A percentile compares a stretch with the other conserved stretches of the same genome.
Conservation (phyloP, 2,888 invertebrate species). For the Nymphalis urticae region DNA sequence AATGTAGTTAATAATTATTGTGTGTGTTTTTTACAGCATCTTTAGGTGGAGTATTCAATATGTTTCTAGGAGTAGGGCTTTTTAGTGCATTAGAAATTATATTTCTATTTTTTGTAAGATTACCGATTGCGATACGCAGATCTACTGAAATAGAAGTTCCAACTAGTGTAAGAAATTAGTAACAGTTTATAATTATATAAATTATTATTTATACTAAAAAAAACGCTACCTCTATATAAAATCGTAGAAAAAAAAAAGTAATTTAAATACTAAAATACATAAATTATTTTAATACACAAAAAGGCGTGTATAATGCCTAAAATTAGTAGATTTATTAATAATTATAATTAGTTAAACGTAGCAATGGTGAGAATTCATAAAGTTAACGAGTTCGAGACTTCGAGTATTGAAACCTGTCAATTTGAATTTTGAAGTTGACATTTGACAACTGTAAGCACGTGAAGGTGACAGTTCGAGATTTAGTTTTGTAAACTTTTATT, state of each 20-base stretch:
- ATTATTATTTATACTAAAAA: background rate
- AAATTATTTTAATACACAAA: no score
- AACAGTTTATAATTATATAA: background rate
- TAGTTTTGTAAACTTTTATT: background rate
- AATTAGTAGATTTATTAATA: no score
- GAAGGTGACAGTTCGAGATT: conserved; percentile 10
- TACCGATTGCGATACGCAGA: conserved; percentile 44
- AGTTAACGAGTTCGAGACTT: no score
- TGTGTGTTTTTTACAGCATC: conserved; percentile 63
- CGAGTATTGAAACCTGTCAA: background rate
- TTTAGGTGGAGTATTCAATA: conserved; percentile 73
- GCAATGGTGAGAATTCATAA: no score
- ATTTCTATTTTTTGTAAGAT: conserved; percentile 47
- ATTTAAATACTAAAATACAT: no score
- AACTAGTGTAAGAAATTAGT: conserved; percentile 1
- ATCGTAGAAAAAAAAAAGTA: no score
- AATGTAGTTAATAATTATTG: background rate
- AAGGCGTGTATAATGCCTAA: no score
- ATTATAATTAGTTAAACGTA: no score
- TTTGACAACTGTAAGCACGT: conserved; percentile 15
- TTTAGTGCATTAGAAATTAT: conserved; percentile 69
- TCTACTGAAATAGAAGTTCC: conserved; percentile 35
- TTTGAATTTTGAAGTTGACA: background rate
- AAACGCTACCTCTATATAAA: no score
- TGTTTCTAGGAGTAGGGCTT: conserved; percentile 73